Conservation (phyloP, 2,797 vertebrate species). For the Glyptemys insculpta region DNA sequence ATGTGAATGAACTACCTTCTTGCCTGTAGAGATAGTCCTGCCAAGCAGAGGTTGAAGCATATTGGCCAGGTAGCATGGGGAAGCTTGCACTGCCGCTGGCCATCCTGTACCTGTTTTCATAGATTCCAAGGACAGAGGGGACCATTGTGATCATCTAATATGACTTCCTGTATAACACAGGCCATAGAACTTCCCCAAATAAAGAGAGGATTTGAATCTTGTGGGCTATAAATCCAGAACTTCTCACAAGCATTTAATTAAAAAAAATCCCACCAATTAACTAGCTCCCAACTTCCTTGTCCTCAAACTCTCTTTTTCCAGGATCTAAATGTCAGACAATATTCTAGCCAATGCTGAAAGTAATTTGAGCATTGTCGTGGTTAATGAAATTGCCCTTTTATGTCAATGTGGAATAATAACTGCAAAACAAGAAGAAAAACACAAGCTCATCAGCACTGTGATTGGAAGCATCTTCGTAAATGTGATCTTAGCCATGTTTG, state of each 20-base stretch:
- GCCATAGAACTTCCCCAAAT: background rate
- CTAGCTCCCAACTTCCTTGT: background rate
- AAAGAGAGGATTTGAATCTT: background rate
- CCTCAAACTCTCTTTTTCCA: background rate
- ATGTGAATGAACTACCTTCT: background rate
- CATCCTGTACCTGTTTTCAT: background rate
- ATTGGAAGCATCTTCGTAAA: constrained; percentile 14
- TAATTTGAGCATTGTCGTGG: background rate
- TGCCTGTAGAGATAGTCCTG: background rate
- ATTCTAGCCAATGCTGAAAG: background rate
- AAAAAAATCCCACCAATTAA: background rate
- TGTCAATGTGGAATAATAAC: background rate
- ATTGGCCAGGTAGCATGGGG: background rate
- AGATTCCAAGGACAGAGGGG: background rate
- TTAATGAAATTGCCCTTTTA: background rate
- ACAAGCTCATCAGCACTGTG: background rate
- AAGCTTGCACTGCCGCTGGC: background rate
- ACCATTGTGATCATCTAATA: background rate
- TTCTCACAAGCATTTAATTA: background rate
- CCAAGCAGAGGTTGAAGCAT: background rate
- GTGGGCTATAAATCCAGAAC: background rate
- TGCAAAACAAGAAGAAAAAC: background rate
- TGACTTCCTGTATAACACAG: background rate
- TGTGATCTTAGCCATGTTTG: background rate
- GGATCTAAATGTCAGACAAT: background rate